Percentiles rank a stretch among this genome's conserved stretches.
These are phyloP conservation scores for Macquaria australasica DNA, from an alignment of 2,113 vertebrate species.

Conservation along the genomic window DNA sequence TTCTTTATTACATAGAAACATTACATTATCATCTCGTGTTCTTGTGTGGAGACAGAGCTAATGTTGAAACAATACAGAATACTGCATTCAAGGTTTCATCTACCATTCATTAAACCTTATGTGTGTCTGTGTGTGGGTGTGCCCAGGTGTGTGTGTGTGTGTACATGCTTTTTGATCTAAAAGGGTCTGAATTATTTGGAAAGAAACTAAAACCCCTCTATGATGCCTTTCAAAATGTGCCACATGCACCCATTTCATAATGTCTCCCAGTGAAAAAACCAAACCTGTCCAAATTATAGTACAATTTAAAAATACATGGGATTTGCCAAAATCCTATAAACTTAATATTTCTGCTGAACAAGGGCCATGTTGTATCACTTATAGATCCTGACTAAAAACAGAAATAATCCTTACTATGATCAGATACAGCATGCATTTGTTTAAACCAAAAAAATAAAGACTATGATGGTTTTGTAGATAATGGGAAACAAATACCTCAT, in stretches of 20 bases:
- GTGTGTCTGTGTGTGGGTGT: neutral
- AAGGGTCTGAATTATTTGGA: neutral
- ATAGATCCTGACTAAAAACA: neutral
- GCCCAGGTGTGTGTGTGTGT: neutral
- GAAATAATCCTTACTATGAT: neutral
- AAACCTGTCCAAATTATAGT: neutral
- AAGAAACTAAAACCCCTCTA: neutral
- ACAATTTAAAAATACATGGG: neutral
- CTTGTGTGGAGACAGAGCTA: conserved; percentile 11
- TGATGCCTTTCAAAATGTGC: neutral
- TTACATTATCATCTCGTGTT: neutral
- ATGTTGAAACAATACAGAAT: conserved; percentile 7
- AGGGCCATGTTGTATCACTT: neutral
- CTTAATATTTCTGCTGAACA: neutral
- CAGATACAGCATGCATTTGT: neutral
- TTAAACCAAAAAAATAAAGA: neutral
- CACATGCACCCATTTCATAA: neutral
- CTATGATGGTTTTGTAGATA: neutral
- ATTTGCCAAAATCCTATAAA: neutral
- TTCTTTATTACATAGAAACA: neutral
- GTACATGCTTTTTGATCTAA: neutral
- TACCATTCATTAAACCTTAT: neutral
- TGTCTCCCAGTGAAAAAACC: neutral
- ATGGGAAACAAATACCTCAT: neutral
- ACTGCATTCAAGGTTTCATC: conserved; percentile 12